Evolutionary conservation across 2,797 vertebrate genomes (phyloP).

Genomic region (Tenualosa thibaudeaui): DNA sequence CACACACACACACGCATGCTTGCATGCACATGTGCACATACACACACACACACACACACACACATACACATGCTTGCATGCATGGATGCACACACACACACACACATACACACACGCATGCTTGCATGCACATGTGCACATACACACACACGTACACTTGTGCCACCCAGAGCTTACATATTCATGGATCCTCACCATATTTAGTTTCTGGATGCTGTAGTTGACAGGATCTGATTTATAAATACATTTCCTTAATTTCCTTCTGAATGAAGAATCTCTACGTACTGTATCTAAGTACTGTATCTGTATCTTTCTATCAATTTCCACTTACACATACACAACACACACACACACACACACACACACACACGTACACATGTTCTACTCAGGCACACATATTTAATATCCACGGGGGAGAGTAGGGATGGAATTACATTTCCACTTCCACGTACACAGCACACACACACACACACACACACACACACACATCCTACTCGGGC

Average conservation of each 20-base stretch:
- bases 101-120: neutral
- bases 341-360: constrained; percentile 12
- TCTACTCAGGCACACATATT: neutral
- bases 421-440: neutral
- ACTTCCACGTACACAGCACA: neutral
- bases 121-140: neutral
- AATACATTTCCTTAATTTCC: neutral
- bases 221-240: neutral
- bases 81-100: neutral
- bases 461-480: neutral
- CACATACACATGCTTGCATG: neutral
- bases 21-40: neutral
- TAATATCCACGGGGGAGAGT: too few relatives aligned
- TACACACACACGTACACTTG: neutral
- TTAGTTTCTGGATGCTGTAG: constrained; percentile 6
- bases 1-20: neutral
- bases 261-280: too few relatives aligned
- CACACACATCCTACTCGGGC: neutral
- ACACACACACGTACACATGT: constrained; percentile 1
- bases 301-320: too few relatives aligned
- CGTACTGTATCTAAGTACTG: too few relatives aligned
- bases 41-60: neutral
- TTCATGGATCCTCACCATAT: constrained; percentile 32
- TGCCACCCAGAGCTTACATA: constrained; percentile 32
- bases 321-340: neutral